Evolutionary conservation across 2,113 vertebrate species (phyloP).

Genomic region (Barbus barbus): DNA sequence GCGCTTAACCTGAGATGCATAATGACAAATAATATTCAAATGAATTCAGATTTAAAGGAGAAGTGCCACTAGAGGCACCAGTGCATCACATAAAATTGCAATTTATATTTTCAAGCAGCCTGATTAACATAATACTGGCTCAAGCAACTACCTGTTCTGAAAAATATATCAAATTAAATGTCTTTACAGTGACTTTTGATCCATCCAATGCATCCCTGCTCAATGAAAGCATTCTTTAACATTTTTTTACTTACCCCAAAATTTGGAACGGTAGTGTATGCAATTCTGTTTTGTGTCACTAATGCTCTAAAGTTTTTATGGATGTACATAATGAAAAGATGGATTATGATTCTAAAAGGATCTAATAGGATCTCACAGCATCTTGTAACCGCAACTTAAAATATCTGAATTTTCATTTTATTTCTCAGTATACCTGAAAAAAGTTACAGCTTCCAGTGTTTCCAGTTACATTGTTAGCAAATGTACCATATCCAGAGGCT

Average conservation of each 20-base stretch:
- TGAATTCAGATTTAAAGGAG: background rate
- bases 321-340: no score
- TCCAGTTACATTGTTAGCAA: no score
- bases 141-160: no score
- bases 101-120: background rate
- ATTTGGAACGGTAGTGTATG: background rate
- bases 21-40: background rate
- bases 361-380: background rate
- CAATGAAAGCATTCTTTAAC: background rate
- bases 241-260: background rate
- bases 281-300: background rate
- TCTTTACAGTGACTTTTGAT: background rate
- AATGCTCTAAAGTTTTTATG: no score
- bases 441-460: no score
- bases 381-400: background rate
- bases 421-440: background rate
- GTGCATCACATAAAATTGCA: background rate
- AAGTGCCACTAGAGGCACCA: background rate
- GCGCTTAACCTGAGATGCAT: conserved; percentile 75
- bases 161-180: background rate
- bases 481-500: background rate
- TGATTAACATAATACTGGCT: no score
- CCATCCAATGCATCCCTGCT: background rate
- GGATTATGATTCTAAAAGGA: background rate
- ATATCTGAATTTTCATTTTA: background rate